Evolutionary conservation across 2,888 invertebrate species (phyloP).

Genomic region (Prosapia bicincta): DNA sequence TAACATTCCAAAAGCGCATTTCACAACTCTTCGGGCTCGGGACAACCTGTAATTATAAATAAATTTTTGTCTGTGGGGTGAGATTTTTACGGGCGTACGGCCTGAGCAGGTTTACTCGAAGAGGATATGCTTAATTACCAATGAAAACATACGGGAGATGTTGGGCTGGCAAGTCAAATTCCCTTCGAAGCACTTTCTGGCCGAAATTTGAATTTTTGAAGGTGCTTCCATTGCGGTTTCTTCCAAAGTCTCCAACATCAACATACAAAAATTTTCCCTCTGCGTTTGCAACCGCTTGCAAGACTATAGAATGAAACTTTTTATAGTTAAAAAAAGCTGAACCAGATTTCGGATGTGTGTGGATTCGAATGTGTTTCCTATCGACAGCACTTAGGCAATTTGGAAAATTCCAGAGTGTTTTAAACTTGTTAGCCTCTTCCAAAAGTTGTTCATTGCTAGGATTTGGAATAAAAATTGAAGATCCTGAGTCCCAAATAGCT

Average conservation of each 20-base stretch:
- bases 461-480: too few relatives aligned
- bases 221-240: conserved; percentile 34
- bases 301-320: conserved; percentile 31
- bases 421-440: not conserved
- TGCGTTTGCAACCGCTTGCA: conserved; percentile 37
- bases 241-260: too few relatives aligned
- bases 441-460: not conserved
- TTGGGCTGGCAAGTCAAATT: too few relatives aligned
- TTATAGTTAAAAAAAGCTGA: conserved; percentile 13
- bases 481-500: too few relatives aligned
- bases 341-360: conserved; percentile 1
- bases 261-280: conserved; percentile 36
- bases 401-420: conserved; percentile 5
- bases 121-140: conserved; percentile 37
- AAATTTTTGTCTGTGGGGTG: conserved; percentile 37
- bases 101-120: conserved; percentile 35
- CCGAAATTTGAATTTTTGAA: conserved; percentile 29
- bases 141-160: conserved; percentile 39
- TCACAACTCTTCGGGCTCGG: too few relatives aligned
- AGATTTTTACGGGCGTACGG: conserved; percentile 33
- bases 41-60: too few relatives aligned
- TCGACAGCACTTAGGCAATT: conserved; percentile 5
- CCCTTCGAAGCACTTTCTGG: too few relatives aligned
- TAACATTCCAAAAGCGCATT: too few relatives aligned
- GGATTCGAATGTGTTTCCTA: conserved; percentile 5